Percentiles rank a stretch among this genome's conserved stretches.
Evolutionary conservation across 2,888 invertebrate species (phyloP).

Genomic region (Sialis fuliginosa): DNA sequence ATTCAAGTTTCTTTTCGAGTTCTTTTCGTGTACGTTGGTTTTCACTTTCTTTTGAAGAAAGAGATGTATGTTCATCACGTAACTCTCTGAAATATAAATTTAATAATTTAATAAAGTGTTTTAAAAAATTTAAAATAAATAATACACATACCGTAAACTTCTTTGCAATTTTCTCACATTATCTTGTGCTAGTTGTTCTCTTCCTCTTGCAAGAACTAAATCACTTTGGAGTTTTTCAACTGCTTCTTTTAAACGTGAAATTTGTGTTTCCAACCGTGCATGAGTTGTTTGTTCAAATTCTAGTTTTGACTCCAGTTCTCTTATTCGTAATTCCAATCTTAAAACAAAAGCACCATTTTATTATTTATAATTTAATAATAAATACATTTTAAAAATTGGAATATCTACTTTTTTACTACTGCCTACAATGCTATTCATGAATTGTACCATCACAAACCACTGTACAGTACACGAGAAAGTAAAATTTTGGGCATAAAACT

Average conservation of each 20-base stretch:
- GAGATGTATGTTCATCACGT: constrained; percentile 58
- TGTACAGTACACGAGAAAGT: too few relatives aligned
- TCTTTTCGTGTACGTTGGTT: constrained; percentile 53
- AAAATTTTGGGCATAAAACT: background rate
- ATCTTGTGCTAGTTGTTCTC: constrained; percentile 65
- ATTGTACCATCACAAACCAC: too few relatives aligned
- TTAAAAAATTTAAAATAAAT: background rate
- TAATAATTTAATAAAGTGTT: too few relatives aligned
- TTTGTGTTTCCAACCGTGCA: constrained; percentile 65
- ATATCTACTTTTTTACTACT: too few relatives aligned
- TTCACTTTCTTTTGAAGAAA: constrained; percentile 58
- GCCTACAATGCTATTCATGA: too few relatives aligned
- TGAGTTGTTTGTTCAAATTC: constrained; percentile 82
- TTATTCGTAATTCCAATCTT: constrained; percentile 65
- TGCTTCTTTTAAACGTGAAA: constrained; percentile 49
- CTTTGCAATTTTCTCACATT: constrained; percentile 56
- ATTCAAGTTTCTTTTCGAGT: constrained; percentile 54
- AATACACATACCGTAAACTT: constrained; percentile 31
- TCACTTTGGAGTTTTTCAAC: constrained; percentile 57
- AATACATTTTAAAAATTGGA: too few relatives aligned
- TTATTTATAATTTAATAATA: too few relatives aligned
- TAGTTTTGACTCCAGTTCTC: constrained; percentile 78
- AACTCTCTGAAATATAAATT: constrained; percentile 35
- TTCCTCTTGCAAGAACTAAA: constrained; percentile 44
- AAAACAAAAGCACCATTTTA: constrained; percentile 8